Percentiles rank a stretch among this genome's conserved stretches.
These are phyloP conservation scores for Sphenodon punctatus DNA, from an alignment of 2,797 vertebrate genomes.

Conservation along the genomic window DNA sequence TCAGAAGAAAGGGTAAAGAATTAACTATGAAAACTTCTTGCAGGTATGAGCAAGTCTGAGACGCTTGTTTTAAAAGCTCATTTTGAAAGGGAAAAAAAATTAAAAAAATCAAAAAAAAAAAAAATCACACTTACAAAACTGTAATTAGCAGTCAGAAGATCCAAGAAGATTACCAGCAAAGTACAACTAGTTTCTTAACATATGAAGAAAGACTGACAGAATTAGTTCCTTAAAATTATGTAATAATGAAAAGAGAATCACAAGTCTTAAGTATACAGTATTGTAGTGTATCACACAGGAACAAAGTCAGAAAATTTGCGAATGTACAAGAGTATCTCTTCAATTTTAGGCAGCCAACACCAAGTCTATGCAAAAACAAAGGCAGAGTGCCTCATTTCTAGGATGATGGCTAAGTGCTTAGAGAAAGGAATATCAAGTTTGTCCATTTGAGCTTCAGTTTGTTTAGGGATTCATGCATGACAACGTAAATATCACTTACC, in stretches of 20 bases:
- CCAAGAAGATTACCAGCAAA: background rate
- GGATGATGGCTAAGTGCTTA: background rate
- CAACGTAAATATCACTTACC: background rate
- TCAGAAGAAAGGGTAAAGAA: slow-evolving; percentile 32
- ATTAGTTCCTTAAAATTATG: background rate
- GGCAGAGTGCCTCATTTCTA: slow-evolving; percentile 20
- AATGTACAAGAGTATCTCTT: slow-evolving; percentile 36
- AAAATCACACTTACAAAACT: background rate
- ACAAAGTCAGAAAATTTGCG: slow-evolving; percentile 18
- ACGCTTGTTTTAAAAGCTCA: background rate
- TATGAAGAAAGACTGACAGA: background rate
- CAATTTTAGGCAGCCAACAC: slow-evolving; percentile 11
- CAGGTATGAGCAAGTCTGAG: no score
- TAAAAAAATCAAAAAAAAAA: no score
- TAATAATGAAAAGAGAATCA: background rate
- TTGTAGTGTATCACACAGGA: slow-evolving; percentile 10
- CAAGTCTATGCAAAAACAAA: background rate
- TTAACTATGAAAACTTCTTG: no score
- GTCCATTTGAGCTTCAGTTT: slow-evolving; percentile 39
- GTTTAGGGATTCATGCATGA: slow-evolving; percentile 5
- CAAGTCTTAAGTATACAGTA: background rate
- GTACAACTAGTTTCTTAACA: slow-evolving; percentile 28
- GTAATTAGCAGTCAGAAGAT: slow-evolving; percentile 17
- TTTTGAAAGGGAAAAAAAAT: slow-evolving; percentile 5
- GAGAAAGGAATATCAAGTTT: slow-evolving; percentile 23